Evolutionary conservation across 2,113 vertebrate species (phyloP).

Genomic region (Antechinus stuartii): DNA sequence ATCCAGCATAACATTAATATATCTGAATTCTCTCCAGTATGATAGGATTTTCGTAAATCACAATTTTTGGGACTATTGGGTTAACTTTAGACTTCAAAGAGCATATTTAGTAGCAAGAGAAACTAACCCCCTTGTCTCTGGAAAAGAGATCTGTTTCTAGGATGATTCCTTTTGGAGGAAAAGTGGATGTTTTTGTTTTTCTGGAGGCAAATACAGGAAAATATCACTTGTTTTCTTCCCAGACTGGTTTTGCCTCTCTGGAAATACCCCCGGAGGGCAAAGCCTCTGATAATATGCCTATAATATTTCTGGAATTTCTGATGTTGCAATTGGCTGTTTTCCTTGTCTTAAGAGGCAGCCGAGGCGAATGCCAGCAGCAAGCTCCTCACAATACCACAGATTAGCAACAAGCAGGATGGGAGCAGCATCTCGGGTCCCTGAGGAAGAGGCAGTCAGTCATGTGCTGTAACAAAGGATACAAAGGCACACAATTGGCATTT

Average conservation of each 20-base stretch:
- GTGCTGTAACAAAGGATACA: constrained; percentile 7
- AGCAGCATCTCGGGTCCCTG: constrained; percentile 27
- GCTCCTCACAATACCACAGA: constrained; percentile 46
- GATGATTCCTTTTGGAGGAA: background rate
- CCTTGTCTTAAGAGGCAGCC: constrained; percentile 44
- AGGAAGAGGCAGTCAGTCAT: constrained; percentile 4
- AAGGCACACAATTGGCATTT: constrained; percentile 67
- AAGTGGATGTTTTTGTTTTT: constrained; percentile 10
- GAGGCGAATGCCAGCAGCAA: constrained; percentile 1
- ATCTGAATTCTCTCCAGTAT: background rate
- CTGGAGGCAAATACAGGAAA: constrained; percentile 59
- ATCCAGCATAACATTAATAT: background rate
- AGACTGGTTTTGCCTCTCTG: constrained; percentile 16
- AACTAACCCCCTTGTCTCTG: background rate
- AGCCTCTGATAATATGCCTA: constrained; percentile 71
- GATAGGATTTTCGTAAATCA: background rate
- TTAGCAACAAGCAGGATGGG: constrained; percentile 52
- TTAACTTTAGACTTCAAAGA: background rate
- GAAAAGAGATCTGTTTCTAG: background rate
- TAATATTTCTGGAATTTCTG: constrained; percentile 72
- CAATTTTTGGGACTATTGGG: background rate
- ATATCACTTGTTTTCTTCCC: background rate
- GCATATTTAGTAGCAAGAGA: background rate
- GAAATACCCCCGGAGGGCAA: constrained; percentile 63
- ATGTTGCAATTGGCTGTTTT: constrained; percentile 66